A percentile compares a stretch with the other conserved stretches of the same genome.
These are phyloP conservation scores for Erebia palarica DNA, from an alignment of 2,888 invertebrate genomes.

Conservation along the genomic window DNA sequence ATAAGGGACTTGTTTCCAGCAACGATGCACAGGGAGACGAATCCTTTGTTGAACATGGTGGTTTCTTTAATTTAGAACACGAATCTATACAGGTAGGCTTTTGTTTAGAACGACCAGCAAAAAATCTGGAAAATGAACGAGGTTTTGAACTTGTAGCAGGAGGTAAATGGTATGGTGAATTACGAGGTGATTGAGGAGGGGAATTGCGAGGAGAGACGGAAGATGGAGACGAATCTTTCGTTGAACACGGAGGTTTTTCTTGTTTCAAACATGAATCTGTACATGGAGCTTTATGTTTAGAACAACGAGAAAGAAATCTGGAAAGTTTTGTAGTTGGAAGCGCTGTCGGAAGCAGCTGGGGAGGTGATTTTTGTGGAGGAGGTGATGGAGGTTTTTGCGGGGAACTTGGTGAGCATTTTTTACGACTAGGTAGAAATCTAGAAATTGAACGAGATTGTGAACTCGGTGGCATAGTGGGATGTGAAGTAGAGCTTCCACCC, in stretches of 20 bases:
- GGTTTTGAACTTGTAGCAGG: background rate
- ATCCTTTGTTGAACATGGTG: background rate
- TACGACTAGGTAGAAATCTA: conserved; percentile 9
- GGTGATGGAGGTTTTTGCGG: background rate
- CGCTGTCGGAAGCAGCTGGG: background rate
- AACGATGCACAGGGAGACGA: background rate
- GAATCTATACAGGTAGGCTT: conserved; percentile 9
- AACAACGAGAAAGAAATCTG: conserved; percentile 5
- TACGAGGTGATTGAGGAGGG: background rate
- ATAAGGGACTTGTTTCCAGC: background rate
- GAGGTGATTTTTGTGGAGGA: background rate
- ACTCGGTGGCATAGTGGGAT: background rate
- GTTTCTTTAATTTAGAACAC: background rate
- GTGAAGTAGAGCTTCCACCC: background rate
- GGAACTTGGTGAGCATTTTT: conserved; percentile 13
- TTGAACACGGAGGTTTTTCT: background rate
- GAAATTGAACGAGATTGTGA: conserved; percentile 6
- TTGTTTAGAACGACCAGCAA: conserved; percentile 4
- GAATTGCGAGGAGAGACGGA: background rate
- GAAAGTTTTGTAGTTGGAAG: background rate
- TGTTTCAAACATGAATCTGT: background rate
- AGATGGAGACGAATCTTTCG: background rate
- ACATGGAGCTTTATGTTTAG: conserved; percentile 15
- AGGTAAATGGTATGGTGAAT: background rate
- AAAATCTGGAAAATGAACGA: conserved; percentile 4